Evolutionary conservation across 1,140 invertebrate genomes (phyloP).

Genomic region (Dendroctonus ponderosae): DNA sequence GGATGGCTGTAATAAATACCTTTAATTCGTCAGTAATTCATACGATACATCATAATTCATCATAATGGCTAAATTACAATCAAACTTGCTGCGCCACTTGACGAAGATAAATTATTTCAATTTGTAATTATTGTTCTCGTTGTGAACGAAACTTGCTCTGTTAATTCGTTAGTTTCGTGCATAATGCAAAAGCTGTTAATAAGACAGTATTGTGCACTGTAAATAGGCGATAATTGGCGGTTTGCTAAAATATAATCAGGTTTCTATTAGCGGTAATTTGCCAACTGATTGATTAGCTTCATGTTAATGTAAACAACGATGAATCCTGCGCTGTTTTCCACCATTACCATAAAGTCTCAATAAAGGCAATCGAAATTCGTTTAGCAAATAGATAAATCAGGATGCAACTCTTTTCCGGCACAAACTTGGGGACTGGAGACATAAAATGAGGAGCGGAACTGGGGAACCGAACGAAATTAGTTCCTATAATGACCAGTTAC

Average conservation of each 20-base stretch:
- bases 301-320: conserved; percentile 5
- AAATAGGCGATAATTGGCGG: conserved; percentile 9
- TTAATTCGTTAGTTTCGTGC: conserved; percentile 10
- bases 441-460: too few relatives aligned
- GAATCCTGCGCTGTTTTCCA: conserved; percentile 16
- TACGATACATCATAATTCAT: conserved; percentile 32
- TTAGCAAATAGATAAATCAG: conserved; percentile 21
- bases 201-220: conserved; percentile 9
- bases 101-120: conserved; percentile 27
- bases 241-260: too few relatives aligned
- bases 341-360: conserved; percentile 15
- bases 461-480: not conserved
- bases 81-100: conserved; percentile 14
- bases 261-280: too few relatives aligned
- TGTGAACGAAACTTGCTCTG: conserved; percentile 9
- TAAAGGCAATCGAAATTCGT: conserved; percentile 10
- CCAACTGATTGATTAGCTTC: too few relatives aligned
- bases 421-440: conserved; percentile 1
- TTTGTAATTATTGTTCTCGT: conserved; percentile 21
- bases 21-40: conserved; percentile 17
- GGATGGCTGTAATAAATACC: conserved; percentile 14
- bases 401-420: conserved; percentile 12
- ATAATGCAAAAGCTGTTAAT: conserved; percentile 19
- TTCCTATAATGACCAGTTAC: too few relatives aligned
- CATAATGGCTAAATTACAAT: conserved; percentile 29